Evolutionary conservation across 2,113 vertebrate genomes (phyloP), one percentile per base, ranked within the genome.

Genomic region (Engystomops pustulosus): DNA sequence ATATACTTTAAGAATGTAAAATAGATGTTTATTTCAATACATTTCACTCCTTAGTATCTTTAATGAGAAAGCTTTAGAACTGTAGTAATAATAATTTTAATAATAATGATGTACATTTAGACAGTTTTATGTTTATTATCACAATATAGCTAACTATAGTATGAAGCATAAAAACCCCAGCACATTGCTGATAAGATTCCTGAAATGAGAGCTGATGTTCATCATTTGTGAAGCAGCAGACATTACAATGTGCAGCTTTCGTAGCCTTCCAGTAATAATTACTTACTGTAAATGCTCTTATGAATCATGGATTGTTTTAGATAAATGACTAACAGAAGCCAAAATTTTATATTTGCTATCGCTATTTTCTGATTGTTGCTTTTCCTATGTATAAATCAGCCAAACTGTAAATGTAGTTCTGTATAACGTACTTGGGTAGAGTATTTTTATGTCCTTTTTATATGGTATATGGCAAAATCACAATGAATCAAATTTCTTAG

Each of bases 211-310:
- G 55, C 23, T 65, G 53, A 27, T 58, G 51, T 53, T 18, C 49
- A 49, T 41, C 36, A 74, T 60, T 80, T 80, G 38, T 80, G 38
- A 68, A 30, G 10, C 25, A 51, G 36, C 25, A 49, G 38, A 65
- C 27, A 80, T 47, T 47, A 80, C 36, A 65, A 80, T 25, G 55
- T 80, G 12, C 18, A 67, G 15, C 53, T 80, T 32, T 67, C 41
- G 32, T 47, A 67, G 23, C 47, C 20, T 81, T 80, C 79, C 79
- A 51, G 41, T 36, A 69, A 80, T 69, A 53, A 67, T 68, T 53
- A 69, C 36, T 80, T 67, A 80, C 60, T 80, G 60, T 80, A 80
- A 80, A 51, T 80, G 60, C 44, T 49, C 58, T 49, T 80, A 32
- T 32, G 27, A 69, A 65, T 67, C 58, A 80, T 68, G 17, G 38